Evolutionary conservation across 2,888 invertebrate genomes (phyloP).

Genomic region (Panorpa germanica): DNA sequence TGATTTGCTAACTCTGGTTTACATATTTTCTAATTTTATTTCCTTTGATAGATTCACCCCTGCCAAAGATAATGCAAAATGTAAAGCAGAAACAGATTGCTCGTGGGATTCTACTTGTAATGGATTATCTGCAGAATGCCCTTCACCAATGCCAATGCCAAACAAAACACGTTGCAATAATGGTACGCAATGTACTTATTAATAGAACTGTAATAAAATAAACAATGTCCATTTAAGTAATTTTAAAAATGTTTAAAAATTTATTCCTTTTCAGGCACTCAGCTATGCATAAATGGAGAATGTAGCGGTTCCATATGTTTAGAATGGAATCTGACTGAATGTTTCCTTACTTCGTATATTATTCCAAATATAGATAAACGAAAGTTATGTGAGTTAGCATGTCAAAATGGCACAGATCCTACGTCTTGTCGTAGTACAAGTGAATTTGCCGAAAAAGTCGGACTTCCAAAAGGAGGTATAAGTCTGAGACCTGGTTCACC

Average conservation of each 20-base stretch:
- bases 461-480: conserved; percentile 61
- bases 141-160: conserved; percentile 56
- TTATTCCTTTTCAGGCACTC: conserved; percentile 28
- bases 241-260: conserved; percentile 4
- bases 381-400: conserved; percentile 91
- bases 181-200: conserved; percentile 30
- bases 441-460: conserved; percentile 57
- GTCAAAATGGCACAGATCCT: conserved; percentile 62
- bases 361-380: conserved; percentile 60
- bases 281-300: conserved; percentile 75
- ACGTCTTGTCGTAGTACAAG: conserved; percentile 70
- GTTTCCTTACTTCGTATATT: conserved; percentile 73
- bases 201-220: neutral
- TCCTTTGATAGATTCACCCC: no score
- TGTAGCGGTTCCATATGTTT: conserved; percentile 92
- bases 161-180: conserved; percentile 94
- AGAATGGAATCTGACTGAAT: conserved; percentile 85
- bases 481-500: conserved; percentile 89
- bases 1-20: no score
- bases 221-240: conserved; percentile 1
- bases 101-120: conserved; percentile 75
- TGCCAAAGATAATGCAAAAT: conserved; percentile 41
- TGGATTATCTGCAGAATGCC: conserved; percentile 74
- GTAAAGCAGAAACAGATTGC: conserved; percentile 77
- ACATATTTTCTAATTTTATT: no score